Base-by-base conservation (phyloP, 1,140 invertebrate species). In the Saccostrea echinata region DNA sequence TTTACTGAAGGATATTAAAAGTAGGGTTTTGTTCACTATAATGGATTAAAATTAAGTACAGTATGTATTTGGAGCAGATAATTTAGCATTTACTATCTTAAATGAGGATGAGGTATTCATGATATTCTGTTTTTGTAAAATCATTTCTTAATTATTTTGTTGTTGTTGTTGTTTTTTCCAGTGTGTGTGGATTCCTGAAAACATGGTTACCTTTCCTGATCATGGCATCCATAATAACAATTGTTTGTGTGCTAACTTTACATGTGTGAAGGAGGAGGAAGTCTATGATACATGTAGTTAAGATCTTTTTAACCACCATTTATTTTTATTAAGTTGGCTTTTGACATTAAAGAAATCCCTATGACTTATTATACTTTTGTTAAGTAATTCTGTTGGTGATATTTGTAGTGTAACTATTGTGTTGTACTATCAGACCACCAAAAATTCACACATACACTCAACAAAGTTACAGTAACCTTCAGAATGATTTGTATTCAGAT, bases 201-300 rank as follows among this genome's bases (percentile, higher is more conserved):
- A 98, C 97, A 0, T 99, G 98, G 98, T 88, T 97, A 53, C 98
- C 98, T 35, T 98, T 98, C 94, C 90, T 96, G 4, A 95, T 97
- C 53, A 93, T 98, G 87, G 92, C 96, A 12, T 91, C 90, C 24
- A 91, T 95, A 52, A 91, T 96, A 33, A 30, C 92, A 16, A 57
- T 76, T 27, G 68, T 76, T 2, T 33, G 68, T 76, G 68, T 76
- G 1, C 68, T 76, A 1, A 16, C 68, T 16, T 30, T 27, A 76
- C 68, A 76, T 30, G 27, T 33, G 4, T 76, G 55, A 61, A 61
- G 55, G 4, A 61, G 18, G 21, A 21, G 4, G 55, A 43, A 61
- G 16, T 61, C 18, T 0, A n/a, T 61, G 55, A 61, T 21, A 21
- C n/a, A n/a, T 61, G 55, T 21, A 3, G n/a, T 18, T 61, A 18